Base-by-base conservation (phyloP, 2,888 invertebrate species). In the Metacarcinus magister region DNA sequence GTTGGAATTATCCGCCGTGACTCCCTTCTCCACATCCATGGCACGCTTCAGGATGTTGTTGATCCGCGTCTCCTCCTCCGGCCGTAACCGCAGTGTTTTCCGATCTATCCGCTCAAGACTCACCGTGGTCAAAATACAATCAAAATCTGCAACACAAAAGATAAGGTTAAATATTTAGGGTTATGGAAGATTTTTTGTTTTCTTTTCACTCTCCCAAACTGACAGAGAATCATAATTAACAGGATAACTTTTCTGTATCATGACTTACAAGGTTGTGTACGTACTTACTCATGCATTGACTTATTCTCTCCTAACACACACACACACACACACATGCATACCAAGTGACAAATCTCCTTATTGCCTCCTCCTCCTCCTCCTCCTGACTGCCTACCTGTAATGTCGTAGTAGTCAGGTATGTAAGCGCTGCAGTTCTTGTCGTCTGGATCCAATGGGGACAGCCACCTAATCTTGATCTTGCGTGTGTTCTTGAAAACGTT, bases 371-470 rank as follows among this genome's bases (percentile, higher is more conserved):
- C 39, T 39, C 2, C 39, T 39, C 13, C 19, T 19, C 54, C 54
- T 54, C 54, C 10, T 54, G 0, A 96, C 95, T 82, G 97, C 97
- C 97, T 97, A 98, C 99, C 99, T 97, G 99, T 99, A 97, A 98
- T 98, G 97, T 99, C 99, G 97, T 99, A 99, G 98, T 99, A 99
- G 98, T 99, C 99, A 0, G 99, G 99, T 96, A 98, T 98, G 98
- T 99, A 99, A 2, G 98, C 98, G 97, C 98, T 98, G 2, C 98
- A 98, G 16, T 98, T 98, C 60, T 98, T 98, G 97, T 98, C 98
- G 0, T 98, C 97, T 46, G 98, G 98, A 13, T 97, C 97, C 97
- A 98, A 98, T 97, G 99, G 98, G 0, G 99, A 98, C 94, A 99
- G 98, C 99, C 99, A 99, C 97, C 99, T 98, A 97, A 99, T 99